These are phyloP conservation scores for Pomacea canaliculata DNA, from an alignment of 2,888 invertebrate genomes.

Conservation along the genomic window DNA sequence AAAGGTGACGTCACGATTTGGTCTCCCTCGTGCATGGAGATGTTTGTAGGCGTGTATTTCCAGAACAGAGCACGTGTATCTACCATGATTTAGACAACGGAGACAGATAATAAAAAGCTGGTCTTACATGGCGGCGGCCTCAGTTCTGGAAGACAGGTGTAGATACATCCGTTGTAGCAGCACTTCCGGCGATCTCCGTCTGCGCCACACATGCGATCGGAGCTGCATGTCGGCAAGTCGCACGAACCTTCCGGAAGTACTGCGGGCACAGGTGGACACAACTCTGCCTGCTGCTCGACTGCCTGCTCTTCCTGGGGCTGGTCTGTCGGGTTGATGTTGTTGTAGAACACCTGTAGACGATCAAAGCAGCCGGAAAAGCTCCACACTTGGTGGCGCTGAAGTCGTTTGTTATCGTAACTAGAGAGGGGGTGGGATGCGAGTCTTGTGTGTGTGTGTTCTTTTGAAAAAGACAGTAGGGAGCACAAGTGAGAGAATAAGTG, in stretches of 20 bases:
- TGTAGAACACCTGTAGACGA: conserved; percentile 23
- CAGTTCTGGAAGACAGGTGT: conserved; percentile 48
- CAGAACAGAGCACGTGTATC: no score
- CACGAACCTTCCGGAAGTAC: conserved; percentile 43
- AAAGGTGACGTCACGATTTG: no score
- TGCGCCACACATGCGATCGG: conserved; percentile 46
- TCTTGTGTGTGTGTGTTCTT: not conserved
- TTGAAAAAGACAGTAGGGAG: not conserved
- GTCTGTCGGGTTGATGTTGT: conserved; percentile 15
- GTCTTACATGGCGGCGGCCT: conserved; percentile 48
- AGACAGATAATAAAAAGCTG: no score
- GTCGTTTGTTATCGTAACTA: not conserved
- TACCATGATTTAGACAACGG: no score
- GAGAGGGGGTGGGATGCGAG: no score
- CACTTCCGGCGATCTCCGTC: conserved; percentile 37
- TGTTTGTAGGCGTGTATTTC: no score
- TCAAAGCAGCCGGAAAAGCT: not conserved
- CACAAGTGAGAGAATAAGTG: not conserved
- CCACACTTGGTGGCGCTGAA: not conserved
- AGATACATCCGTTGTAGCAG: conserved; percentile 57
- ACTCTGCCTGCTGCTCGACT: conserved; percentile 19
- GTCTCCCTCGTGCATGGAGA: no score
- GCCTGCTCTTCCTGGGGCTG: conserved; percentile 26
- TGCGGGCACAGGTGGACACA: conserved; percentile 51
- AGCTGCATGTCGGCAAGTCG: conserved; percentile 39